Evolutionary conservation across 1,140 invertebrate species (phyloP).

Genomic region (Propsilocerus akamusi): DNA sequence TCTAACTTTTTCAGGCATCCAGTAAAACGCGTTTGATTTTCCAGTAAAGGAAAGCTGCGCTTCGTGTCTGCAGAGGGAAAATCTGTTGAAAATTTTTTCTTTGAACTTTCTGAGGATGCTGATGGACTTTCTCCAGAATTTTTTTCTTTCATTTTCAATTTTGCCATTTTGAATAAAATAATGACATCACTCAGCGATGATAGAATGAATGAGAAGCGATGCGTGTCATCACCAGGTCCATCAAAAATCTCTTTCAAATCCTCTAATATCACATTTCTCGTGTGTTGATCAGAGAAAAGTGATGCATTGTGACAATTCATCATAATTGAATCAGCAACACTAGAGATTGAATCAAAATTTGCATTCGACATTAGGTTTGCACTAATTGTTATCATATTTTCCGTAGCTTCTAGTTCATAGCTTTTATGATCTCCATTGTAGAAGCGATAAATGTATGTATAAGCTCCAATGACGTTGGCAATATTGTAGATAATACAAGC

Average conservation of each 20-base stretch:
- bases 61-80: background rate
- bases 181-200: background rate
- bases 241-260: slow-evolving; percentile 5
- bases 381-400: slow-evolving; percentile 35
- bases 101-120: background rate
- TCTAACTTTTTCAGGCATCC: background rate
- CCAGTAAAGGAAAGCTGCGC: background rate
- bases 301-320: slow-evolving; percentile 33
- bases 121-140: background rate
- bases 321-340: slow-evolving; percentile 40
- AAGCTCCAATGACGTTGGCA: slow-evolving; percentile 45
- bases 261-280: background rate
- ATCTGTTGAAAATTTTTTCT: background rate
- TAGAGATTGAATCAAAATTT: slow-evolving; percentile 35
- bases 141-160: background rate
- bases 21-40: background rate
- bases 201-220: background rate
- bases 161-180: background rate
- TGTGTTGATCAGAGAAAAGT: slow-evolving; percentile 8
- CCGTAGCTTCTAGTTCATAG: slow-evolving; percentile 33
- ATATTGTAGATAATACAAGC: slow-evolving; percentile 45
- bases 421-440: slow-evolving; percentile 50
- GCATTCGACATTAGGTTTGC: slow-evolving; percentile 35
- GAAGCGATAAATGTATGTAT: slow-evolving; percentile 40
- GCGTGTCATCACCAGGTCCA: background rate